Conservation (phyloP, 2,888 invertebrate species). For the Drosophila kuntzei region DNA sequence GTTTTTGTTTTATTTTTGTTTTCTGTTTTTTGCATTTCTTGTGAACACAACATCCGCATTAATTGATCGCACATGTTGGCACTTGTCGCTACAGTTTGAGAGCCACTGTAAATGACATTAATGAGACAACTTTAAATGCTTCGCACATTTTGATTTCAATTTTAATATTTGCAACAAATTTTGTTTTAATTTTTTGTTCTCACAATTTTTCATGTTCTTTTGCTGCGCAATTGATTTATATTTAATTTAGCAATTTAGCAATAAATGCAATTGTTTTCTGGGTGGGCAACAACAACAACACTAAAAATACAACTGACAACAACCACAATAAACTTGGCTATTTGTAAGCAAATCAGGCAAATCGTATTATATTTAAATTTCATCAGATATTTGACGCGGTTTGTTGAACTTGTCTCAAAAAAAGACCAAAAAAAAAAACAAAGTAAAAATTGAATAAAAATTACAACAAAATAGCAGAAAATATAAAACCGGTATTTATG, state of each 20-base stretch:
- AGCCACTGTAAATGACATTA: constrained; percentile 19
- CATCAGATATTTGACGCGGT: constrained; percentile 43
- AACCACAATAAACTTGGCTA: constrained; percentile 21
- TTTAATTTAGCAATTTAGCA: constrained; percentile 13
- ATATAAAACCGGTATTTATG: constrained; percentile 56
- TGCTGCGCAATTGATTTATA: constrained; percentile 34
- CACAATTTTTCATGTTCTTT: constrained; percentile 2
- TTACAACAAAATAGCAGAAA: constrained; percentile 5
- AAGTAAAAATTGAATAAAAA: constrained; percentile 6
- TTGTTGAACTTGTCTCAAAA: constrained; percentile 65
- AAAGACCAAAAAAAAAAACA: neutral
- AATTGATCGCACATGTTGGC: constrained; percentile 41
- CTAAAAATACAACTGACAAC: neutral
- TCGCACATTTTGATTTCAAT: constrained; percentile 34
- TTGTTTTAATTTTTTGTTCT: neutral
- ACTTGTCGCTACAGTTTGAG: constrained; percentile 43
- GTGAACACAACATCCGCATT: constrained; percentile 29
- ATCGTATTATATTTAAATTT: constrained; percentile 22
- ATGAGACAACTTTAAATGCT: constrained; percentile 54
- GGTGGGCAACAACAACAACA: constrained; percentile 38
- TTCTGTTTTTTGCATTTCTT: constrained; percentile 34
- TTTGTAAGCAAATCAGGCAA: constrained; percentile 47
- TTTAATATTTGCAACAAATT: neutral
- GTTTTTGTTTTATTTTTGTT: too few relatives aligned
- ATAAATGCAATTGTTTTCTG: constrained; percentile 26